Evolutionary conservation across 2,113 vertebrate species (phyloP), one percentile per base, ranked within the genome.

Genomic region (Eclectus roratus): DNA sequence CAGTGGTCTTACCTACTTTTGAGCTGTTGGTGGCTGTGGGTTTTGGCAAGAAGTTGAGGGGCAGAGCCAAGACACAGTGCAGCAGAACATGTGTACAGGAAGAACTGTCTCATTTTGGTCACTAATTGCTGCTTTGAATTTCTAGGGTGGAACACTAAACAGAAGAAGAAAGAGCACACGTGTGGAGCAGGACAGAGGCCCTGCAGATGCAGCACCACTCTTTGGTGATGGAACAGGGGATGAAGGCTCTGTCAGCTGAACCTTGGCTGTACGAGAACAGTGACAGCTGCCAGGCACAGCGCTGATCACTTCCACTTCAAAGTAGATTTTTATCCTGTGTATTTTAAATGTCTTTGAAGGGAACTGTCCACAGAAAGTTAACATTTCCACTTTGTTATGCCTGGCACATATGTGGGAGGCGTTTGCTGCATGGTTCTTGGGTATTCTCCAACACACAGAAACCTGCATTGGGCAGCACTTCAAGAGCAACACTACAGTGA

Each of bases 111-210:
- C 68, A 13, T 79, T 68, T 43, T 33, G 66, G 91, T 44, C 44
- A 49, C 21, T 13, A 6, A 24, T 4, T 25, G 39, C 35, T 71
- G 14, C 58, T 79, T 14, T 91, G 49, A 35, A 56, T 44, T 69
- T 50, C 19, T 79, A 99, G 98, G 98, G 97, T 68, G 98, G 98
- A 55, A 98, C 76, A 25, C 94, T 99, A 90, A 99, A 99, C 96
- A 98, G 97, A 89, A 98, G 93, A 3, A 98, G 98, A 8, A 99
- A 98, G 95, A 97, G 83, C 49, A 97, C 95, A 7, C 29, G 39
- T 10, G 39, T 60, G 12, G 87, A 50, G 18, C 93, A 89, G 2
- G 69, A 71, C 50, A 69, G 83, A 35, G 93, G 39, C 10, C 66
- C 96, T 35, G 52, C 85, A 1, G 98, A 97, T 35, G 92, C 90